These are phyloP conservation scores for Euborellia annulipes DNA, from an alignment of 1,140 invertebrate genomes.

Conservation along the genomic window DNA sequence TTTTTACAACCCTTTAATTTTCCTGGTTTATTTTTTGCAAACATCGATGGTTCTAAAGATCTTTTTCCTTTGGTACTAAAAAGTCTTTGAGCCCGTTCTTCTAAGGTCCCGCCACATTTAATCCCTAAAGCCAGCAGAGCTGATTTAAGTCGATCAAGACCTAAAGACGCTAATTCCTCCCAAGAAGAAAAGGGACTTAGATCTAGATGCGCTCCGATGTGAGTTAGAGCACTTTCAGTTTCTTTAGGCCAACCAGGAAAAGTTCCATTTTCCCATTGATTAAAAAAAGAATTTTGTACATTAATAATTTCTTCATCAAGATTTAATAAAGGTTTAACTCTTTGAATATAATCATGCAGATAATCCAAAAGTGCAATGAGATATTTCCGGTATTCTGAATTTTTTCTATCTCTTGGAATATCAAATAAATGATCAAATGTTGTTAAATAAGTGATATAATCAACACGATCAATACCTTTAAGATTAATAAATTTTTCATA, in stretches of 20 bases:
- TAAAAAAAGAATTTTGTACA: constrained; percentile 67
- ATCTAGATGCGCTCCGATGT: constrained; percentile 43
- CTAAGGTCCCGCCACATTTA: constrained; percentile 69
- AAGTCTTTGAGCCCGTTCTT: constrained; percentile 89
- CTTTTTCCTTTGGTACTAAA: constrained; percentile 92
- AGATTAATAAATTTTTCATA: constrained; percentile 94
- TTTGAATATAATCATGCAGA: constrained; percentile 63
- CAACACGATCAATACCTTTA: constrained; percentile 91
- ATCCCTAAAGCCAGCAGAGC: constrained; percentile 46
- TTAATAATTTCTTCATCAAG: constrained; percentile 60
- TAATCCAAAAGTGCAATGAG: constrained; percentile 74
- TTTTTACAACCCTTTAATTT: constrained; percentile 37
- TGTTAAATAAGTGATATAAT: constrained; percentile 90
- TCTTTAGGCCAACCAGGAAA: constrained; percentile 91
- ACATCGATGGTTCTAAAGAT: constrained; percentile 72
- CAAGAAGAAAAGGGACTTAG: constrained; percentile 40
- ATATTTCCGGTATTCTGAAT: constrained; percentile 83
- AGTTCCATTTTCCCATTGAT: constrained; percentile 72
- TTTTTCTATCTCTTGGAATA: constrained; percentile 87
- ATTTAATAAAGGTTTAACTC: constrained; percentile 86
- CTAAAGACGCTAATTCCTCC: constrained; percentile 47
- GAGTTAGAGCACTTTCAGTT: constrained; percentile 35
- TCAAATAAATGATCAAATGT: constrained; percentile 94
- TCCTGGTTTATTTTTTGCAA: constrained; percentile 67
- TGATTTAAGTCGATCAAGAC: constrained; percentile 49